Evolutionary conservation across 2,888 invertebrate species (phyloP), one percentile per base, ranked within the genome.

Genomic region (Selenia dentaria): DNA sequence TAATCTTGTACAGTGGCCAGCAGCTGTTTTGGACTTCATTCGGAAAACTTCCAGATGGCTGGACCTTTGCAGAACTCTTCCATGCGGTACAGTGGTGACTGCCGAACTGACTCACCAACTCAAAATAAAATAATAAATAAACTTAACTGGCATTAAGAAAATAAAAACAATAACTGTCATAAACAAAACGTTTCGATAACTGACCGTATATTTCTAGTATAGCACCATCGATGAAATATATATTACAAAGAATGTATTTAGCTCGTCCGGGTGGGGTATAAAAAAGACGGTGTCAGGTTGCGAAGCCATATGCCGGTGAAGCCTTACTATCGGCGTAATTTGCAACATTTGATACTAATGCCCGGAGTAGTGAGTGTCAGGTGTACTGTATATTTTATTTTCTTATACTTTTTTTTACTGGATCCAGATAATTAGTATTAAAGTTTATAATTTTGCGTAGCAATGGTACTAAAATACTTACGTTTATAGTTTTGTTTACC

Each of bases 1-100:
- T 96, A 96, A 96, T 97, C 97, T 96, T 97, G 97, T 95, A 96
- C 97, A 96, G 97, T 97, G 97, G 96, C 96, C 97, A 97, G 97
- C 97, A 97, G 97, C 97, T 97, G 95, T 94, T 96, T 95, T 96
- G 95, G 94, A 92, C 92, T 93, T 94, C 94, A 93, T 88, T 79
- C 40, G 51, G 27, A 40, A 22, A 40, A 35, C 34, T 46, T 46
- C 40, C 40, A 36, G 53, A 54, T 57, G 65, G 57, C 64, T 64
- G 51, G 59, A 62, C 49, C 57, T 59, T 59, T 45, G 53, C 29
- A 39, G 57, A 32, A 46, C 51, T 44, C 47, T 52, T 54, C 54
- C 40, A 46, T 38, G 33, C 26, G 29, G 16, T 36, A 36, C 26
- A 45, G 56, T 42, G 41, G 39, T 46, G 37, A 33, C 37, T 24